These are phyloP conservation scores for Perodicticus potto DNA, from an alignment of 2,797 vertebrate species.

Conservation along the genomic window DNA sequence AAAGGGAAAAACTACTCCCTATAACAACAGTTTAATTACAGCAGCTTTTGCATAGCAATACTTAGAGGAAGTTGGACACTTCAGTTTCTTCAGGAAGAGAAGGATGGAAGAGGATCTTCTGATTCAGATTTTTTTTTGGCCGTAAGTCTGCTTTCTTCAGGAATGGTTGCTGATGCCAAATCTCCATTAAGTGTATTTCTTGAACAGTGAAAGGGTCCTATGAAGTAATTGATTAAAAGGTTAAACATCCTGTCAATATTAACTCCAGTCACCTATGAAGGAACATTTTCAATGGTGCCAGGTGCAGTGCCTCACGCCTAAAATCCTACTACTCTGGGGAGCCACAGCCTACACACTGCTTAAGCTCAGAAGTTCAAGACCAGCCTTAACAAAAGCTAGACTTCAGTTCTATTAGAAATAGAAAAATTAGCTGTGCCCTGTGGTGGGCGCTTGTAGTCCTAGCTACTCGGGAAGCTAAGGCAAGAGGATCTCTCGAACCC, in stretches of 20 bases:
- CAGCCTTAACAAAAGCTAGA: too few species aligned
- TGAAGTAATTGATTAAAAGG: conserved; percentile 72
- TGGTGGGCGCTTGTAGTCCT: too few species aligned
- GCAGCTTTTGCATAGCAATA: conserved; percentile 93
- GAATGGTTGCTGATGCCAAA: conserved; percentile 90
- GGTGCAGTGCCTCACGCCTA: too few species aligned
- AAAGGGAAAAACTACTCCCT: conserved; percentile 89
- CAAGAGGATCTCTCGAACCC: too few species aligned
- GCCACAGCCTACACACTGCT: too few species aligned
- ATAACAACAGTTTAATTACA: conserved; percentile 88
- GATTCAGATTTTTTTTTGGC: conserved; percentile 90
- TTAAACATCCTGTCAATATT: conserved; percentile 61
- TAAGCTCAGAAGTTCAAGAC: too few species aligned
- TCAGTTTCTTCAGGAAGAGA: conserved; percentile 91
- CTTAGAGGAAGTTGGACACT: conserved; percentile 86
- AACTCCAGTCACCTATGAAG: conserved; percentile 21
- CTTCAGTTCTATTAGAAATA: too few species aligned
- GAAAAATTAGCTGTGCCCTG: too few species aligned
- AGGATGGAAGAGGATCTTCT: conserved; percentile 89
- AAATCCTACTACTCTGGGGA: too few species aligned
- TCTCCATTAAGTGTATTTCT: conserved; percentile 92
- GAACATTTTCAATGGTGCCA: neutral
- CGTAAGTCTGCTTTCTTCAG: conserved; percentile 90
- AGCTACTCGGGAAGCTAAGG: too few species aligned
- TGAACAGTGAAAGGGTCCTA: conserved; percentile 90